Percentiles rank a stretch among this genome's conserved stretches.
phyloP scores from a whole-genome alignment of 2,888 invertebrate genomes.

The Cephalotes varians region DNA sequence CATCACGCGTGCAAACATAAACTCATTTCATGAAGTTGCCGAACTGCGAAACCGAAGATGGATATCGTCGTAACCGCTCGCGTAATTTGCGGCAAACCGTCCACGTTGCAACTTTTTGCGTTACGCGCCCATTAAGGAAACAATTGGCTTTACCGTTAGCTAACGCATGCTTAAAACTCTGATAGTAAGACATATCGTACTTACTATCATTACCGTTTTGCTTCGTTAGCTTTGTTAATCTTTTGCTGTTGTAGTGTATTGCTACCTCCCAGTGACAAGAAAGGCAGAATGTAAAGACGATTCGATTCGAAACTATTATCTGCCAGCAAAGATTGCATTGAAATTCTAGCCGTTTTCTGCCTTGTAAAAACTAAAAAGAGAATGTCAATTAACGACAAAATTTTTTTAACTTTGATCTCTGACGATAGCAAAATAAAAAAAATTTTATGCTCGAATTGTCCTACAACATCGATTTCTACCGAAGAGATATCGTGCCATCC shows the following conservation, averaged over 20 bases:
- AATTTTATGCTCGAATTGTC: neutral
- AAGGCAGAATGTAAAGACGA: neutral
- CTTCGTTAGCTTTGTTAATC: neutral
- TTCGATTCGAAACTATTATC: neutral
- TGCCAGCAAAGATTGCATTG: neutral
- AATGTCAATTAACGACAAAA: neutral
- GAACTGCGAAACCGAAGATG: neutral
- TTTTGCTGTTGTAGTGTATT: neutral
- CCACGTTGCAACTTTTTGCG: neutral
- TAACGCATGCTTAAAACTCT: neutral
- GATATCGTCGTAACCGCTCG: neutral
- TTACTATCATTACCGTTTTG: neutral
- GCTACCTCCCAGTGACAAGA: no score
- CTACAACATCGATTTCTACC: constrained; percentile 10
- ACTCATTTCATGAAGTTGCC: neutral
- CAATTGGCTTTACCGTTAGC: constrained; percentile 14
- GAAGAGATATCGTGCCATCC: constrained; percentile 5
- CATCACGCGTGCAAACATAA: neutral
- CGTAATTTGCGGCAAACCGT: neutral
- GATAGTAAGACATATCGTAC: neutral
- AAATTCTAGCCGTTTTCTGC: neutral
- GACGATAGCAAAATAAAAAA: neutral
- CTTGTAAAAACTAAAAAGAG: neutral
- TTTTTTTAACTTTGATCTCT: neutral
- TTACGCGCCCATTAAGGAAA: constrained; percentile 16